Conservation (phyloP, 2,113 vertebrate species). For the Uria aalge region DNA sequence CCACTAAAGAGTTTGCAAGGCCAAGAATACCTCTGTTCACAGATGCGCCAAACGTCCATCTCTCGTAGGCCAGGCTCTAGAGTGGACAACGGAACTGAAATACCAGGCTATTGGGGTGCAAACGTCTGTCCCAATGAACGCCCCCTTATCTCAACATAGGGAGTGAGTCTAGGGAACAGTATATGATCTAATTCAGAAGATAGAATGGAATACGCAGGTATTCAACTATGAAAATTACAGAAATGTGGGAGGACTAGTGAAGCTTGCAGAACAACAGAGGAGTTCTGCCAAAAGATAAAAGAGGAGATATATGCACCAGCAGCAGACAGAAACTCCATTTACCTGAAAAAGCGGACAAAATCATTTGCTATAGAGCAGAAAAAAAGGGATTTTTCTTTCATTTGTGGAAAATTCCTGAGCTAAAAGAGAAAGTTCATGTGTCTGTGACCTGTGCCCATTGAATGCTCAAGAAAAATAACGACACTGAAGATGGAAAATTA, state of each 20-base stretch:
- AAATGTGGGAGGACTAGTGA: neutral
- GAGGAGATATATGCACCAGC: neutral
- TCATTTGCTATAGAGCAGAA: neutral
- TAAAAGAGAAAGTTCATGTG: neutral
- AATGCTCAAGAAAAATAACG: neutral
- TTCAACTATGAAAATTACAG: neutral
- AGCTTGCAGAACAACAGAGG: neutral
- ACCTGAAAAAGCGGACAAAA: neutral
- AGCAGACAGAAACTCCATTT: neutral
- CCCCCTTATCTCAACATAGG: neutral
- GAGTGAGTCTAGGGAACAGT: neutral
- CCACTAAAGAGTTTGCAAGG: neutral
- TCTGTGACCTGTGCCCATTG: neutral
- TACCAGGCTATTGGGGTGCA: neutral
- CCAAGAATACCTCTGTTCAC: neutral
- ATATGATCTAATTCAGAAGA: neutral
- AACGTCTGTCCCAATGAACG: neutral
- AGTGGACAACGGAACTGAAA: neutral
- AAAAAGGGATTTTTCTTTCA: neutral
- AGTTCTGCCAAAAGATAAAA: neutral
- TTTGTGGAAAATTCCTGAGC: neutral
- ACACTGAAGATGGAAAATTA: neutral
- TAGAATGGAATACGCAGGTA: neutral
- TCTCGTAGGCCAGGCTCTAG: neutral
- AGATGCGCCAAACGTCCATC: neutral